Conservation (phyloP, 2,888 invertebrate species). For the Ochropleura leucogaster region DNA sequence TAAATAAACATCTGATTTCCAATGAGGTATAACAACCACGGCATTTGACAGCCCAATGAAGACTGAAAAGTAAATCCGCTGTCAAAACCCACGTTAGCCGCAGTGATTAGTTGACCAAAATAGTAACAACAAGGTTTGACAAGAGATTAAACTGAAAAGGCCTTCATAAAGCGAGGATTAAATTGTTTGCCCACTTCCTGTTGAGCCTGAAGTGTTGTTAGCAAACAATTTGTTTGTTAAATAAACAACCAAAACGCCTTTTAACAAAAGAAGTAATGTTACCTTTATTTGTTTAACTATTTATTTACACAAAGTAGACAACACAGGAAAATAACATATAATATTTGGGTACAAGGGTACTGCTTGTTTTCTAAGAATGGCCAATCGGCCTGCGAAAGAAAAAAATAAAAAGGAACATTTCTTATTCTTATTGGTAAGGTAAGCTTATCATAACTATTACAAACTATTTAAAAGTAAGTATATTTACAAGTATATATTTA, state of each 20-base stretch:
- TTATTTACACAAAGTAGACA: too few species aligned
- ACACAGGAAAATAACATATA: too few species aligned
- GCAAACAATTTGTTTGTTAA: not conserved
- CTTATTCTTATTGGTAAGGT: too few species aligned
- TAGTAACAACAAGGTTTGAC: slow-evolving; percentile 33
- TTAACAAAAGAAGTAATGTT: not conserved
- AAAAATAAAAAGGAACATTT: too few species aligned
- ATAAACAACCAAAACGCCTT: not conserved
- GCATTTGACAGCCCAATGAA: slow-evolving; percentile 12
- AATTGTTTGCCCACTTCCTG: not conserved
- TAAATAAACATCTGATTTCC: not conserved
- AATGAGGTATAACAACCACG: slow-evolving; percentile 1
- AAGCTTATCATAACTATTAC: too few species aligned
- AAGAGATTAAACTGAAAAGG: slow-evolving; percentile 33
- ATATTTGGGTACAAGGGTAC: too few species aligned
- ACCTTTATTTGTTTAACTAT: not conserved
- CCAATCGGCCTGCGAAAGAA: too few species aligned
- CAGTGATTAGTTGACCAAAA: slow-evolving; percentile 32
- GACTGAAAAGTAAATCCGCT: slow-evolving; percentile 14
- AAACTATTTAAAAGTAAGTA: too few species aligned
- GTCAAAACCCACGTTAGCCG: slow-evolving; percentile 14
- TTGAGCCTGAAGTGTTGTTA: slow-evolving; percentile 8
- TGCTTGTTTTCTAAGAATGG: too few species aligned
- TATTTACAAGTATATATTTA: too few species aligned
- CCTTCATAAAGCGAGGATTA: slow-evolving; percentile 25